phyloP scores from a whole-genome alignment of 2,113 vertebrate species.

The Brienomyrus longianalis region DNA sequence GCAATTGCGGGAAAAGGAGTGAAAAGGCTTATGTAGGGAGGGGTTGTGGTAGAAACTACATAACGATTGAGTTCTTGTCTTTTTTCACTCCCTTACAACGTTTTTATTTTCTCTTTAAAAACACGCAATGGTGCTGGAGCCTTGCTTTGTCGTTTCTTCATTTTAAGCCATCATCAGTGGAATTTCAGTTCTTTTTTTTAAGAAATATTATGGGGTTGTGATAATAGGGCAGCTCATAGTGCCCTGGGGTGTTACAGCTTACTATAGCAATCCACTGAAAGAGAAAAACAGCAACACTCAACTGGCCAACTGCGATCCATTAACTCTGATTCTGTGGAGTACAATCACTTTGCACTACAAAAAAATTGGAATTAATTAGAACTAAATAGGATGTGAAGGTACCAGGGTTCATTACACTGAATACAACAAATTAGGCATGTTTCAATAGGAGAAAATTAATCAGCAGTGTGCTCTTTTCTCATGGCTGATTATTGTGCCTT shows the following conservation, averaged over 20 bases:
- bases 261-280: background rate
- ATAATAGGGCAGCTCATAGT: background rate
- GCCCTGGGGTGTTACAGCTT: background rate
- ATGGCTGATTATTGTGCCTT: slow-evolving; percentile 33
- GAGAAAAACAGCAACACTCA: background rate
- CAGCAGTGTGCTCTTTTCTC: background rate
- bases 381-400: background rate
- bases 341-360: background rate
- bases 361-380: background rate
- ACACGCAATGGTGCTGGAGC: background rate
- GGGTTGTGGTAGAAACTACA: background rate
- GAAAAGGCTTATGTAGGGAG: background rate
- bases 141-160: background rate
- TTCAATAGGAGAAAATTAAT: slow-evolving; percentile 18
- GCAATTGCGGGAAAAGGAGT: background rate
- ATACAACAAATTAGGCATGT: background rate
- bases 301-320: background rate
- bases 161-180: background rate
- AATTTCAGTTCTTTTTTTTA: background rate
- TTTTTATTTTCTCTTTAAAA: background rate
- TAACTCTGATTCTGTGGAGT: background rate
- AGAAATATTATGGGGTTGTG: background rate
- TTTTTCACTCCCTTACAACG: background rate
- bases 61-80: background rate
- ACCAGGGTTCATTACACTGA: slow-evolving; percentile 15